Base-by-base conservation (phyloP, 2,888 invertebrate species). In the Erebia epiphron region DNA sequence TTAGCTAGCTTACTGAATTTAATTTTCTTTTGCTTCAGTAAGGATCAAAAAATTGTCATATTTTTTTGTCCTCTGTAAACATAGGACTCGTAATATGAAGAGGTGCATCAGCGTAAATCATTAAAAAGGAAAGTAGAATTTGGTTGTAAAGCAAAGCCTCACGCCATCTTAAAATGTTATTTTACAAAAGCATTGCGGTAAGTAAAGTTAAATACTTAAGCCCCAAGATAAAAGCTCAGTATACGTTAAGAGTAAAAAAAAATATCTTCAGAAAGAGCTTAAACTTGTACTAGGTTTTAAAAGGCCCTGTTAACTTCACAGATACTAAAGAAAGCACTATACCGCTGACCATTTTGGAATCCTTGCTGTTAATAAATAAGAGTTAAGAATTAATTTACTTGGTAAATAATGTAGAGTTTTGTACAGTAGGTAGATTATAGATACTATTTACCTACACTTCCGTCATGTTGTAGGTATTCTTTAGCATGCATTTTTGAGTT, bases 351-450 rank as follows among this genome's bases (percentile, higher is more conserved):
- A 78, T 80, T 79, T 79, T 79, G 77, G 77, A 78, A 76, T 79
- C 80, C 80, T 80, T 78, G 79, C 78, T 75, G 76, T 73, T 76
- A 75, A 79, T 80, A 82, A 85, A 85, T 86, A 84, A 82, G 83
- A 80, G 80, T 80, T 76, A 79, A 83, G 80, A 79, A 80, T 79
- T 80, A 79, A 83, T 82, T 85, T 83, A 82, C 81, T 82, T 49
- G 11, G 60, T 54, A 54, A 50, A 14, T 63, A 66, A 14, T 11
- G 11, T n/a, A 14, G 5, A n/a, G 4, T 50, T n/a, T n/a, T n/a
- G 4, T 13, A 13, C 1, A n/a, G 50, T 50, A 50, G 35, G 7
- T 35, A 35, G 2, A 2, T 26, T 2, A 4, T 26, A 26, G 0
- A 1, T 35, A 35, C 7, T 35, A 35, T 35, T n/a, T 52, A 9